Conservation (phyloP, 2,113 vertebrate species). For the Rhipidura dahli region DNA sequence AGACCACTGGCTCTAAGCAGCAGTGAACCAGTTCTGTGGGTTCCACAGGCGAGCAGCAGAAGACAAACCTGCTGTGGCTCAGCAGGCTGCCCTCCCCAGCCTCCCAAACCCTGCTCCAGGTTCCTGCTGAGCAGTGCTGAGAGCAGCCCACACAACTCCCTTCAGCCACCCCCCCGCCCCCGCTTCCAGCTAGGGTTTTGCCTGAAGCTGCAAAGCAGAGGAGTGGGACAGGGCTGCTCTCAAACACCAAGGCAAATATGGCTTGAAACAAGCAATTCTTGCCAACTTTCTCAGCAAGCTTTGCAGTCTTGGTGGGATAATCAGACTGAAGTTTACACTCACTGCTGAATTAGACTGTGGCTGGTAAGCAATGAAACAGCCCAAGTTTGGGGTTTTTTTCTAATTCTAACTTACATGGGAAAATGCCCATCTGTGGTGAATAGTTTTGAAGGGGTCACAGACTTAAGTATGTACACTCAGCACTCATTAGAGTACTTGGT, state of each 20-base stretch:
- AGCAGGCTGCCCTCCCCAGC: background rate
- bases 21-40: background rate
- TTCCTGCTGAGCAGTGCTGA: background rate
- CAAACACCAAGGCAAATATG: background rate
- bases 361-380: background rate
- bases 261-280: background rate
- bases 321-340: background rate
- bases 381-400: too few species aligned
- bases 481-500: background rate
- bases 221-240: background rate
- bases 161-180: background rate
- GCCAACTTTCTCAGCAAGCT: background rate
- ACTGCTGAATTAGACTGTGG: background rate
- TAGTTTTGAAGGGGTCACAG: background rate
- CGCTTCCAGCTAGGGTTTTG: rapidly evolving
- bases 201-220: background rate
- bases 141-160: background rate
- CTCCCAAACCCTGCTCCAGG: rapidly evolving
- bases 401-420: background rate
- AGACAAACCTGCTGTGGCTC: background rate
- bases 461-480: background rate
- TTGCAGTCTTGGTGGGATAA: background rate
- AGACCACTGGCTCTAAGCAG: background rate
- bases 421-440: background rate
- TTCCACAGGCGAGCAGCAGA: background rate